Conservation (phyloP, 1,140 invertebrate genomes). For the Halictus rubicundus region DNA sequence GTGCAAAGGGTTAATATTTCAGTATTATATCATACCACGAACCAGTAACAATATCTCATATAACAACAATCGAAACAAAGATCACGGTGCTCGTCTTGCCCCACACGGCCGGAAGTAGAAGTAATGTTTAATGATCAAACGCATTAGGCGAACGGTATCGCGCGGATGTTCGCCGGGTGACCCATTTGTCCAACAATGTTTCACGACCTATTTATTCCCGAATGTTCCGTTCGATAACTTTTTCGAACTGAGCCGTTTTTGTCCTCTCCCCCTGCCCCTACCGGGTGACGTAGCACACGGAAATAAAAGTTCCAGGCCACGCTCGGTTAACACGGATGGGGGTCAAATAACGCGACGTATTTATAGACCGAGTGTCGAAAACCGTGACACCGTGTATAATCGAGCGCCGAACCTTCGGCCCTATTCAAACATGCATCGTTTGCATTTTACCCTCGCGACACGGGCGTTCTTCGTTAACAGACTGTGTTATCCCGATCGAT, state of each 20-base stretch:
- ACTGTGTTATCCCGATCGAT: conserved; percentile 48
- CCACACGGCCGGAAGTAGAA: not conserved
- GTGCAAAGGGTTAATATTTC: too few species aligned
- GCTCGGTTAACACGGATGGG: not conserved
- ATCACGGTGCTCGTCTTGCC: too few species aligned
- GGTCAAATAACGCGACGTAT: not conserved
- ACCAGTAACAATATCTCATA: too few species aligned
- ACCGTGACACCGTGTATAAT: conserved; percentile 19
- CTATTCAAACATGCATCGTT: conserved; percentile 40
- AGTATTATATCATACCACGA: too few species aligned
- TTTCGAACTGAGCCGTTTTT: not conserved
- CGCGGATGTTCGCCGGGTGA: not conserved
- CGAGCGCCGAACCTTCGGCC: conserved; percentile 24
- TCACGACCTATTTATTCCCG: too few species aligned
- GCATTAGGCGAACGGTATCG: not conserved
- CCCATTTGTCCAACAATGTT: not conserved
- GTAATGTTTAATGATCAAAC: not conserved
- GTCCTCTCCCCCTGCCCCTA: too few species aligned
- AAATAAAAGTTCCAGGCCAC: not conserved
- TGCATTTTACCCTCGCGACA: conserved; percentile 43
- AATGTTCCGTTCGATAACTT: not conserved
- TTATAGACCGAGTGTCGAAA: conserved; percentile 18
- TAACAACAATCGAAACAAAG: too few species aligned
- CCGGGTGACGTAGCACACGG: too few species aligned
- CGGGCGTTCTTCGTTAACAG: conserved; percentile 49